Conservation (phyloP, 2,888 invertebrate genomes). For the Sarcophaga carnaria region DNA sequence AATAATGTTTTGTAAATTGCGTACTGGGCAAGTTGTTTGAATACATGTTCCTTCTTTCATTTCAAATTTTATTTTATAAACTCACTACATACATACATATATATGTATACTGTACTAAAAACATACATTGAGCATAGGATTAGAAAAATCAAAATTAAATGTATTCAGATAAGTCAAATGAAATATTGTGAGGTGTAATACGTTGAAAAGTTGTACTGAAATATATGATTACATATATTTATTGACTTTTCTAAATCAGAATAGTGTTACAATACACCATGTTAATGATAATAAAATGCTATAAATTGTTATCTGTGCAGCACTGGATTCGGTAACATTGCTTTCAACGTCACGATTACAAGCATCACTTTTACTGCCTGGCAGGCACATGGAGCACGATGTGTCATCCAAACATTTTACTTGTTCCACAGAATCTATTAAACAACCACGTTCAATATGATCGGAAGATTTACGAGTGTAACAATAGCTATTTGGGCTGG, state of each 20-base stretch:
- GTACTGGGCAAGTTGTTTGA: too few species aligned
- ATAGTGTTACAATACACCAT: background rate
- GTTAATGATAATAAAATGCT: background rate
- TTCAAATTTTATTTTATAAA: too few species aligned
- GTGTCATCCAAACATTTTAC: constrained; percentile 72
- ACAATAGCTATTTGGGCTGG: constrained; percentile 78
- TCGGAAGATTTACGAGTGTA: constrained; percentile 71
- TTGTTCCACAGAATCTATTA: constrained; percentile 74
- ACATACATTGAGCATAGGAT: too few species aligned
- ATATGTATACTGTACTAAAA: too few species aligned
- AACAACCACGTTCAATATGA: constrained; percentile 76
- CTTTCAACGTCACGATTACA: constrained; percentile 75
- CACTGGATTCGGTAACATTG: constrained; percentile 42
- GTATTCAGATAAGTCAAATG: too few species aligned
- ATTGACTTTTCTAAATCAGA: constrained; percentile 6
- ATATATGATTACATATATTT: background rate
- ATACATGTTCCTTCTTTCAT: too few species aligned
- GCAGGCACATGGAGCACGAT: constrained; percentile 76
- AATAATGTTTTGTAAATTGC: too few species aligned
- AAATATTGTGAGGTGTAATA: too few species aligned
- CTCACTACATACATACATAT: too few species aligned
- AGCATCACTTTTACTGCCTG: constrained; percentile 70
- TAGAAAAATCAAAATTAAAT: too few species aligned
- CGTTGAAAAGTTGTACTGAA: too few species aligned
- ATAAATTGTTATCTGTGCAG: background rate